phyloP scores from a whole-genome alignment of 2,888 invertebrate species.

The Mythimna ferrago region DNA sequence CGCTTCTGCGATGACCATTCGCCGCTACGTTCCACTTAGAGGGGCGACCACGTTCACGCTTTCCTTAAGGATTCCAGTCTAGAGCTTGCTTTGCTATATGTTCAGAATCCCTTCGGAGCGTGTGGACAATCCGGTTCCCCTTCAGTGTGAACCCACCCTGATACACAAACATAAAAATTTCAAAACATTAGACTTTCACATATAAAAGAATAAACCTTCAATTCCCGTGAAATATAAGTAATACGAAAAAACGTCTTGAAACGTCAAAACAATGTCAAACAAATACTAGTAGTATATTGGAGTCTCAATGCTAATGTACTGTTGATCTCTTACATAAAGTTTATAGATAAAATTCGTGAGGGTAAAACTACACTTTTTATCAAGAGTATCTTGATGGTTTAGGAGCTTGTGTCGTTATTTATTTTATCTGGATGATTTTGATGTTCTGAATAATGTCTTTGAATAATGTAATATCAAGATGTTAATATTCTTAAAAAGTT shows the following conservation, averaged over 20 bases:
- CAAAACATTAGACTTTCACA: background rate
- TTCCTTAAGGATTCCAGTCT: too few relatives aligned
- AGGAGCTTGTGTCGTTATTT: conserved; percentile 7
- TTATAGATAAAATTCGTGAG: conserved; percentile 42
- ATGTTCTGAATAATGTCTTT: too few relatives aligned
- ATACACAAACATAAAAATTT: background rate
- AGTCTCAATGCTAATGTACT: conserved; percentile 44
- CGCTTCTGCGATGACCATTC: too few relatives aligned
- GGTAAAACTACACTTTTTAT: conserved; percentile 52
- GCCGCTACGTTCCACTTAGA: too few relatives aligned
- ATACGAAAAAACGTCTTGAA: conserved; percentile 22
- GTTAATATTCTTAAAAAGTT: too few relatives aligned
- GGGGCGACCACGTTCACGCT: too few relatives aligned
- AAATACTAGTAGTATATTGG: conserved; percentile 24
- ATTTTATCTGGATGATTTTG: background rate
- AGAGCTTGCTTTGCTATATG: too few relatives aligned
- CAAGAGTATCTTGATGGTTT: conserved; percentile 14
- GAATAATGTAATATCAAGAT: too few relatives aligned
- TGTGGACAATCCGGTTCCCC: too few relatives aligned
- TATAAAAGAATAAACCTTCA: conserved; percentile 1
- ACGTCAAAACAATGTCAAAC: conserved; percentile 42
- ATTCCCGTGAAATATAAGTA: conserved; percentile 31
- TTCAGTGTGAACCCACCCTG: too few relatives aligned
- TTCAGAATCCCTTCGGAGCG: too few relatives aligned
- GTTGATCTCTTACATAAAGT: conserved; percentile 46